phyloP scores from a whole-genome alignment of 2,888 invertebrate genomes.

The Phyllotreta striolata region DNA sequence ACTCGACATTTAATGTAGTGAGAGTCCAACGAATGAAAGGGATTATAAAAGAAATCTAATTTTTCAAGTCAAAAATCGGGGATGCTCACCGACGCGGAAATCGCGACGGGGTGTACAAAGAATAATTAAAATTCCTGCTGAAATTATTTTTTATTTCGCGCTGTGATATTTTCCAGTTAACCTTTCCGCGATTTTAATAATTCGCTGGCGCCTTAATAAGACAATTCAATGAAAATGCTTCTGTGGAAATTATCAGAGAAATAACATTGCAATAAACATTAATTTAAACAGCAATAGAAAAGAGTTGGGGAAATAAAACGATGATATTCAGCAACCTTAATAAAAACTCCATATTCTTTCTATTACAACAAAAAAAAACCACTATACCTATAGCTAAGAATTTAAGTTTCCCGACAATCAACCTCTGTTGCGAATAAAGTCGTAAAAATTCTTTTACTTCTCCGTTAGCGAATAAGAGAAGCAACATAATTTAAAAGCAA shows the following conservation, averaged over 20 bases:
- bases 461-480: not conserved
- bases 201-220: no score
- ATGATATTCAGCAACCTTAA: no score
- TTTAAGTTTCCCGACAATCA: constrained; percentile 4
- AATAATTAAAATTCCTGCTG: constrained; percentile 20
- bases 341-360: no score
- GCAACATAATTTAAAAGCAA: constrained; percentile 16
- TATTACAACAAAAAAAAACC: not conserved
- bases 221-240: no score
- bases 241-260: no score
- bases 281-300: no score
- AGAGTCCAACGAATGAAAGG: constrained; percentile 40
- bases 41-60: constrained; percentile 45
- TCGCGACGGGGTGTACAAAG: constrained; percentile 9
- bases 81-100: constrained; percentile 10
- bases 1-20: constrained; percentile 44
- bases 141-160: constrained; percentile 15
- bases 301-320: no score
- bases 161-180: no score
- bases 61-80: constrained; percentile 37
- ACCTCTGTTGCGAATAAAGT: constrained; percentile 9
- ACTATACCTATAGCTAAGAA: constrained; percentile 3
- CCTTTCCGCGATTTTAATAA: no score
- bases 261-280: no score
- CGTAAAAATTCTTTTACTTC: constrained; percentile 6